phyloP scores from a whole-genome alignment of 2,888 invertebrate genomes.

The Teleogryllus oceanicus region DNA sequence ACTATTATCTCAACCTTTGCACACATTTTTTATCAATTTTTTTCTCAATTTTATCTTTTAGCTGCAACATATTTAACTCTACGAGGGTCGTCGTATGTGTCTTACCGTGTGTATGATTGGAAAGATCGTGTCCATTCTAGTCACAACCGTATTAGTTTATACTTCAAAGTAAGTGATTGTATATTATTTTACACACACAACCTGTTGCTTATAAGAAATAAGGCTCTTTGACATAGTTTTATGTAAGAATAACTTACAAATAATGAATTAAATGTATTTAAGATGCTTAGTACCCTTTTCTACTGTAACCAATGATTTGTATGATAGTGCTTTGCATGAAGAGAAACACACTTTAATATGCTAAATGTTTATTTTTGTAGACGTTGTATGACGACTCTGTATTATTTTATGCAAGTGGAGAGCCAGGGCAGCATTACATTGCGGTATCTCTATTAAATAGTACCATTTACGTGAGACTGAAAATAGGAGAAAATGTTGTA shows the following conservation, averaged over 20 bases:
- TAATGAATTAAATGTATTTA: no score
- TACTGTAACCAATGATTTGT: no score
- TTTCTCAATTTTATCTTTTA: slow-evolving; percentile 47
- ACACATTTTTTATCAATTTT: slow-evolving; percentile 12
- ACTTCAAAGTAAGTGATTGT: slow-evolving; percentile 67
- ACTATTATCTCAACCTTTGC: background rate
- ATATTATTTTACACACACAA: background rate
- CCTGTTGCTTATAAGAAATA: background rate
- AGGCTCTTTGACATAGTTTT: no score
- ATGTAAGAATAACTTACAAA: no score
- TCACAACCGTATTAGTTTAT: slow-evolving; percentile 78
- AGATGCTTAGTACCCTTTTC: no score
- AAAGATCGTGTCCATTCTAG: slow-evolving; percentile 86
- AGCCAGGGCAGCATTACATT: slow-evolving; percentile 84
- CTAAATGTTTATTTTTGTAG: slow-evolving; percentile 48
- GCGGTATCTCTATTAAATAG: slow-evolving; percentile 81
- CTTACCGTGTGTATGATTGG: slow-evolving; percentile 89
- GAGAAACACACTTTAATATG: background rate
- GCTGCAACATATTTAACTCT: slow-evolving; percentile 83
- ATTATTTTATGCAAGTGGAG: slow-evolving; percentile 88
- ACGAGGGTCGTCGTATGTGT: slow-evolving; percentile 87
- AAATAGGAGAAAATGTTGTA: slow-evolving; percentile 78
- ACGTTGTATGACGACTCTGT: slow-evolving; percentile 89
- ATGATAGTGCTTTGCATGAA: no score
- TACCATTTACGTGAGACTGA: slow-evolving; percentile 79